Percentiles rank a stretch among this genome's conserved stretches.
phyloP scores from a whole-genome alignment of 2,888 invertebrate species.

The Myopa testacea region DNA sequence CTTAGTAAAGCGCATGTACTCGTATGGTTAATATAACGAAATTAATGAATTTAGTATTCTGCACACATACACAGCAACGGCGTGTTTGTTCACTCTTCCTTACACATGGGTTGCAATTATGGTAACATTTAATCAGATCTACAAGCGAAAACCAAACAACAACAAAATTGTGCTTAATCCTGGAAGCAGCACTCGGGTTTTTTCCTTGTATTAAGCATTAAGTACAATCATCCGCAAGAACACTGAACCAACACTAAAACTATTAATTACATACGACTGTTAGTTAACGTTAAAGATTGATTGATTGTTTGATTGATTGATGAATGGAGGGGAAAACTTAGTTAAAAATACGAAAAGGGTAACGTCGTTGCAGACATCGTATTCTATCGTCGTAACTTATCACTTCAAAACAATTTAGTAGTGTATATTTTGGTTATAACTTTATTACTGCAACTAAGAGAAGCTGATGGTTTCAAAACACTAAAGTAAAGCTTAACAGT shows the following conservation, averaged over 20 bases:
- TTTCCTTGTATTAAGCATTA: neutral
- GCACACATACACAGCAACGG: neutral
- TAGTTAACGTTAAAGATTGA: neutral
- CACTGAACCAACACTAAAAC: neutral
- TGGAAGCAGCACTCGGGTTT: neutral
- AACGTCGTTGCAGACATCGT: too few relatives aligned
- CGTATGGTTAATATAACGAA: neutral
- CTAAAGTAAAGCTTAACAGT: too few relatives aligned
- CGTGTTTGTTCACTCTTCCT: neutral
- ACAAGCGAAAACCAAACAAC: neutral
- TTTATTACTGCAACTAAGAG: neutral
- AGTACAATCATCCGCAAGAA: slow-evolving; percentile 2
- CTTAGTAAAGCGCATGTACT: neutral
- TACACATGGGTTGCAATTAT: neutral
- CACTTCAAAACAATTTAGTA: too few relatives aligned
- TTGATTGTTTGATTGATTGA: too few relatives aligned
- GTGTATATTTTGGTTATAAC: neutral
- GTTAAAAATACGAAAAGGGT: too few relatives aligned
- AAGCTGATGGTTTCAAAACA: slow-evolving; percentile 8
- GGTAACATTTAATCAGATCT: neutral
- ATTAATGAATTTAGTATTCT: slow-evolving; percentile 4
- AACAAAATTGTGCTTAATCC: neutral
- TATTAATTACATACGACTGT: slow-evolving; percentile 4
- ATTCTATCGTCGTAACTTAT: too few relatives aligned
- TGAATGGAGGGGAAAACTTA: too few relatives aligned